phyloP scores from a whole-genome alignment of 2,113 vertebrate genomes.

The Podocnemis expansa region DNA sequence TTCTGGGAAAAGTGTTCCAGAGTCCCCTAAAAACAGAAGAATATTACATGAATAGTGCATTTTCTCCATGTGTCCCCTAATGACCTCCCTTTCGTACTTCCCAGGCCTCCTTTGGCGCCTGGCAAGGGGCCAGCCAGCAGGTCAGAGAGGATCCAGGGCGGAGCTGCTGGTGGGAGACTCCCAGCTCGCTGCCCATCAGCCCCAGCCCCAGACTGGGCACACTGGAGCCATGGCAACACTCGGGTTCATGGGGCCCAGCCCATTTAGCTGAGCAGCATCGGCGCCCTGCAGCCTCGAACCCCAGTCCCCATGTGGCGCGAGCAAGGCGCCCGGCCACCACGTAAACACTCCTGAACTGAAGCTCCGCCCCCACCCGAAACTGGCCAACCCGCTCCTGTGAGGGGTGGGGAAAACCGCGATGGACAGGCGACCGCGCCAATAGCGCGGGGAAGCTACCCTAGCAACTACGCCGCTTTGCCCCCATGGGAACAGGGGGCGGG shows the following conservation, averaged over 20 bases:
- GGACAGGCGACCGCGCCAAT: constrained; percentile 11
- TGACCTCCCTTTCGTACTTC: too few species aligned
- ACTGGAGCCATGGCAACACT: too few species aligned
- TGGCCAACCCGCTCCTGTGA: rapidly evolving
- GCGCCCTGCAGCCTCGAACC: neutral
- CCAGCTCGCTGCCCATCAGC: too few species aligned
- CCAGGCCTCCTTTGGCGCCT: too few species aligned
- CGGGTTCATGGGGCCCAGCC: neutral
- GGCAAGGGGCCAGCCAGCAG: too few species aligned
- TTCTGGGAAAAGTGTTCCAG: too few species aligned
- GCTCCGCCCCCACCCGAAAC: neutral
- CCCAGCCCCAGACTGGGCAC: too few species aligned
- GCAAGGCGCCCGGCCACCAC: rapidly evolving
- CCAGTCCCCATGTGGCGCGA: too few species aligned
- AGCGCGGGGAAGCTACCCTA: neutral
- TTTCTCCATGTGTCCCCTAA: too few species aligned
- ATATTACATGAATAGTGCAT: too few species aligned
- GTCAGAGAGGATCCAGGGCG: too few species aligned
- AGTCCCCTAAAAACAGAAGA: too few species aligned
- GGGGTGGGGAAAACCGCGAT: neutral
- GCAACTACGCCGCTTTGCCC: constrained; percentile 33
- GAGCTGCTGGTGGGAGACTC: neutral
- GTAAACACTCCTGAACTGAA: rapidly evolving
- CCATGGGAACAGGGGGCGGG: neutral
- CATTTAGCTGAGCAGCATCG: neutral